These are phyloP conservation scores for Zapornia atra DNA, from an alignment of 2,113 vertebrate species.

Conservation along the genomic window DNA sequence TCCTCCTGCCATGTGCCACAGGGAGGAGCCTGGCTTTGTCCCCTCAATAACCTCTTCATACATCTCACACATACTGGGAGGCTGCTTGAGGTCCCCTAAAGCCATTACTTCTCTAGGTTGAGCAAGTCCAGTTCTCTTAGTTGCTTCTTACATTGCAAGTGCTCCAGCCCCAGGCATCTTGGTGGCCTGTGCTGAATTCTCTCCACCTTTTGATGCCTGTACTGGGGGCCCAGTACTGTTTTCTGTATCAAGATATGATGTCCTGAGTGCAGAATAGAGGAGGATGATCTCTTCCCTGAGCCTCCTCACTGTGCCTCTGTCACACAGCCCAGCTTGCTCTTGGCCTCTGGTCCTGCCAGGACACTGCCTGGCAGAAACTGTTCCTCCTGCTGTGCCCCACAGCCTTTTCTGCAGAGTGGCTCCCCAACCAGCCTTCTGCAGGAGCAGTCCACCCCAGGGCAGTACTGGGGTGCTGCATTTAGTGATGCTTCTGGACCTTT, in stretches of 20 bases:
- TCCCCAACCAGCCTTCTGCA: not conserved
- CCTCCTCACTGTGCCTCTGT: constrained; percentile 21
- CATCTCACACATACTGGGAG: not conserved
- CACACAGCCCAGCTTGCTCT: not conserved
- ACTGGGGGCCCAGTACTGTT: not conserved
- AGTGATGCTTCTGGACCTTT: not conserved
- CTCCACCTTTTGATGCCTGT: not conserved
- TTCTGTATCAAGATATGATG: not conserved
- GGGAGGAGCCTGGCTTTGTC: not conserved
- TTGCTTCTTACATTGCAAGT: not conserved
- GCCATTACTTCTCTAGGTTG: not conserved
- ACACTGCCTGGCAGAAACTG: not conserved
- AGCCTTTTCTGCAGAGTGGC: not conserved
- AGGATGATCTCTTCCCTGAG: not conserved
- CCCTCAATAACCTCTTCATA: not conserved
- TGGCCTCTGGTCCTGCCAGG: not conserved
- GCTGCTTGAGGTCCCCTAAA: not conserved
- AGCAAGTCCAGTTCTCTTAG: not conserved
- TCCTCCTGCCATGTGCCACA: not conserved
- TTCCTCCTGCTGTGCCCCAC: not conserved
- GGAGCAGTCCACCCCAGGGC: not conserved
- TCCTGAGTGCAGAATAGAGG: not conserved
- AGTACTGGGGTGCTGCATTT: not conserved
- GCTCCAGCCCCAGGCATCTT: not conserved
- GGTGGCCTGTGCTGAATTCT: not conserved